Evolutionary conservation across 2,113 vertebrate genomes (phyloP).

Genomic region (Eublepharis macularius): DNA sequence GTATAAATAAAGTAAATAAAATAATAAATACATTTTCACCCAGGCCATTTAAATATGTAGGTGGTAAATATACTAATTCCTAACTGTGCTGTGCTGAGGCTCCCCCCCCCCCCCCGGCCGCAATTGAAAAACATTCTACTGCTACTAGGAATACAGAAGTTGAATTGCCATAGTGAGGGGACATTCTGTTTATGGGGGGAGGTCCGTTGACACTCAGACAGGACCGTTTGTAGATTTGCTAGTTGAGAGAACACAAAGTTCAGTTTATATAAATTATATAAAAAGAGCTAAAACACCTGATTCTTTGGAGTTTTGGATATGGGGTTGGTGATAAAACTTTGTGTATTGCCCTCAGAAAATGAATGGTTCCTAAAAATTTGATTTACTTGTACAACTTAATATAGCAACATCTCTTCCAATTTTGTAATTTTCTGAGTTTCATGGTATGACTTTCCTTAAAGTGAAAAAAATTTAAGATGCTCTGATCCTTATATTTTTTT

Average conservation of each 20-base stretch:
- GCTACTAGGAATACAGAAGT: neutral
- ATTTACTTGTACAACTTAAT: neutral
- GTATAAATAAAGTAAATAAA: no score
- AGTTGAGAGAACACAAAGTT: neutral
- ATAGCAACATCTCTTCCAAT: neutral
- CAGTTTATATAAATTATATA: neutral
- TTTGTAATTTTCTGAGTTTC: neutral
- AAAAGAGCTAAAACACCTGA: neutral
- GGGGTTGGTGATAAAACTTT: neutral
- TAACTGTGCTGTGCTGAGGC: neutral
- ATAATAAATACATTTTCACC: no score
- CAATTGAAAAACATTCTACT: neutral
- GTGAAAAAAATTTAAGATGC: neutral
- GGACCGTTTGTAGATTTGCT: neutral
- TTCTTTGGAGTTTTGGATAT: neutral
- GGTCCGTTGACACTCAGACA: no score
- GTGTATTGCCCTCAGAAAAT: neutral
- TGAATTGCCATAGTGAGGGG: accelerated
- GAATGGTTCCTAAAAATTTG: neutral
- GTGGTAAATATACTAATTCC: neutral
- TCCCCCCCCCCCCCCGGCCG: neutral
- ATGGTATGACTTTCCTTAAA: neutral
- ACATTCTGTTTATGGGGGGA: neutral
- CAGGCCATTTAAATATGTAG: neutral
- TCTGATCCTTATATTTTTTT: neutral